Conservation (phyloP, 2,113 vertebrate genomes). For the Motacilla tschutschensis region DNA sequence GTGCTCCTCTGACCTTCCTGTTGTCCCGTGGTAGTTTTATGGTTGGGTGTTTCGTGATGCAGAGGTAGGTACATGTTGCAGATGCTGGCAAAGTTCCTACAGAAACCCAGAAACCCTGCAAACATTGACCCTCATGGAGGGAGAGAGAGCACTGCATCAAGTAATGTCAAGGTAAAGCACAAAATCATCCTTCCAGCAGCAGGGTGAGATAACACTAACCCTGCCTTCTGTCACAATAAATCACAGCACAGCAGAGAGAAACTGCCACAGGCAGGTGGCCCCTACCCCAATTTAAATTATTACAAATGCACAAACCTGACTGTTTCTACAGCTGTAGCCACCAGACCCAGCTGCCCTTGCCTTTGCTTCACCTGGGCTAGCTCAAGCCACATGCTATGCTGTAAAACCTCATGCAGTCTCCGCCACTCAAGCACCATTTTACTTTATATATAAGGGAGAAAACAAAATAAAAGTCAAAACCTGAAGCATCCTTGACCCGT, state of each 20-base stretch:
- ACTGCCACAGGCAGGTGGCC: neutral
- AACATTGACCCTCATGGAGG: neutral
- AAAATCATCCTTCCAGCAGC: neutral
- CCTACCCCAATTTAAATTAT: neutral
- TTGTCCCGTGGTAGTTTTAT: neutral
- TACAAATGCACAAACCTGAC: neutral
- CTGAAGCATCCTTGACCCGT: neutral
- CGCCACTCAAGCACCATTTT: neutral
- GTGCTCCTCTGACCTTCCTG: neutral
- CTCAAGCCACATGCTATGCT: neutral
- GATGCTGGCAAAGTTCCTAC: neutral
- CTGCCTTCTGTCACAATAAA: neutral
- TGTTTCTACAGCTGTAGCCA: neutral
- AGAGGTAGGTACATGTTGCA: neutral
- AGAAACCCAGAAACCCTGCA: neutral
- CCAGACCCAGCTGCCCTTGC: neutral
- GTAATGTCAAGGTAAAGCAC: neutral
- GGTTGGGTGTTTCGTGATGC: neutral
- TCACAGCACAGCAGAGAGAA: neutral
- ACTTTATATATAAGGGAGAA: neutral
- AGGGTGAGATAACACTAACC: conserved; percentile 8
- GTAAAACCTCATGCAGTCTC: neutral
- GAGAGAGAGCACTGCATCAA: neutral
- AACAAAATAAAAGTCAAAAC: neutral
- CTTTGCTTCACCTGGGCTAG: neutral